A percentile compares a stretch with the other conserved stretches of the same genome.
phyloP scores from a whole-genome alignment of 2,888 invertebrate species.

The Mythimna loreyi region DNA sequence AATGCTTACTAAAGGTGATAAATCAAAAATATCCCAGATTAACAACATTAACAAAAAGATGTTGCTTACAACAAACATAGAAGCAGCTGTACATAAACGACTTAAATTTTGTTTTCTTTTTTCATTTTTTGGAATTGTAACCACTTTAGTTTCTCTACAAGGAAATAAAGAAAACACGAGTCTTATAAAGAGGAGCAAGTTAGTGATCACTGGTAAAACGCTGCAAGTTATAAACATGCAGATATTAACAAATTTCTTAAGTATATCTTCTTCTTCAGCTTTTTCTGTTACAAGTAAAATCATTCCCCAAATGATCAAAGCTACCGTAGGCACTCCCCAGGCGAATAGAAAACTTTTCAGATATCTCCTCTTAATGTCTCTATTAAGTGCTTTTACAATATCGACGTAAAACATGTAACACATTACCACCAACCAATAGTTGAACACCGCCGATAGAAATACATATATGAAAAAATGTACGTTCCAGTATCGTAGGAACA shows the following conservation, averaged over 20 bases:
- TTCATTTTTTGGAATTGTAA: background rate
- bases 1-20: background rate
- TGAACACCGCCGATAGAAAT: constrained; percentile 3
- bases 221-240: background rate
- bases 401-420: constrained; percentile 42
- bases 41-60: constrained; percentile 1
- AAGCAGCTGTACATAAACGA: constrained; percentile 13
- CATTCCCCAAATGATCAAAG: background rate
- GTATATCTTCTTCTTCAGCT: background rate
- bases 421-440: constrained; percentile 38
- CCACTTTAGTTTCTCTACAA: background rate
- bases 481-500: background rate
- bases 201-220: constrained; percentile 17
- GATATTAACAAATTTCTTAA: background rate
- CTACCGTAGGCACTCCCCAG: constrained; percentile 22
- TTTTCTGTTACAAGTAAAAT: background rate
- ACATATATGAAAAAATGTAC: background rate
- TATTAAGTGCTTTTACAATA: constrained; percentile 33
- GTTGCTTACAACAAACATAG: constrained; percentile 21
- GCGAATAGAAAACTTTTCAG: constrained; percentile 33
- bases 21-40: constrained; percentile 1
- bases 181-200: constrained; percentile 27
- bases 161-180: constrained; percentile 20
- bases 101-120: constrained; percentile 7
- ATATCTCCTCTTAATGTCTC: constrained; percentile 14